These are phyloP conservation scores for Lutraria lutraria DNA, from an alignment of 2,888 invertebrate genomes.

Conservation along the genomic window DNA sequence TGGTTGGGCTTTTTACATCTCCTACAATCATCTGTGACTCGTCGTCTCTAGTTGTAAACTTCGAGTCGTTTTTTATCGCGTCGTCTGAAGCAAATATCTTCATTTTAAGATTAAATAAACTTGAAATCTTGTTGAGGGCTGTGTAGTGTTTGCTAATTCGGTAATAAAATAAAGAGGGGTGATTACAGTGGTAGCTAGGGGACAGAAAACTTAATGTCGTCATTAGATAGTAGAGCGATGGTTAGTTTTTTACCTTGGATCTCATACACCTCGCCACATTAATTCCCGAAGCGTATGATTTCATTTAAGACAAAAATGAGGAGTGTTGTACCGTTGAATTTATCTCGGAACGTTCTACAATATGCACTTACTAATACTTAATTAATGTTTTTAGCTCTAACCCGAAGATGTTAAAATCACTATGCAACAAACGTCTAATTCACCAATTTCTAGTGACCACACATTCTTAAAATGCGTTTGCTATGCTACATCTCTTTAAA, in stretches of 20 bases:
- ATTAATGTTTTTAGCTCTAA: too few relatives aligned
- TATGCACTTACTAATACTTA: too few relatives aligned
- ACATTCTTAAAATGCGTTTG: too few relatives aligned
- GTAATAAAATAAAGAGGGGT: slow-evolving; percentile 8
- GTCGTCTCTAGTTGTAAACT: background rate
- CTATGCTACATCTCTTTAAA: too few relatives aligned
- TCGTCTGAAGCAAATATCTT: background rate
- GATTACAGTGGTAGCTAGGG: background rate
- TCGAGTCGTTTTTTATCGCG: background rate
- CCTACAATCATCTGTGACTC: background rate
- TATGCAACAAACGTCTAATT: too few relatives aligned
- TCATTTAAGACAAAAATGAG: too few relatives aligned
- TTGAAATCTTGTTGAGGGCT: background rate
- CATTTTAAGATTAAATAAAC: slow-evolving; percentile 19
- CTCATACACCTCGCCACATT: too few relatives aligned
- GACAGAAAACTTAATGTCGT: background rate
- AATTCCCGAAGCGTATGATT: too few relatives aligned
- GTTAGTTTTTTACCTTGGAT: background rate
- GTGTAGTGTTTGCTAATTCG: background rate
- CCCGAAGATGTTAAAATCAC: too few relatives aligned
- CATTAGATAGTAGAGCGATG: background rate
- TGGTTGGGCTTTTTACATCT: slow-evolving; percentile 1
- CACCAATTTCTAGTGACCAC: too few relatives aligned
- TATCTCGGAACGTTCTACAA: too few relatives aligned
- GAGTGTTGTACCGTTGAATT: too few relatives aligned